Percentiles rank a stretch among this genome's conserved stretches.
Conservation (phyloP, 1,140 invertebrate species). For the Aleiodes sp. region DNA sequence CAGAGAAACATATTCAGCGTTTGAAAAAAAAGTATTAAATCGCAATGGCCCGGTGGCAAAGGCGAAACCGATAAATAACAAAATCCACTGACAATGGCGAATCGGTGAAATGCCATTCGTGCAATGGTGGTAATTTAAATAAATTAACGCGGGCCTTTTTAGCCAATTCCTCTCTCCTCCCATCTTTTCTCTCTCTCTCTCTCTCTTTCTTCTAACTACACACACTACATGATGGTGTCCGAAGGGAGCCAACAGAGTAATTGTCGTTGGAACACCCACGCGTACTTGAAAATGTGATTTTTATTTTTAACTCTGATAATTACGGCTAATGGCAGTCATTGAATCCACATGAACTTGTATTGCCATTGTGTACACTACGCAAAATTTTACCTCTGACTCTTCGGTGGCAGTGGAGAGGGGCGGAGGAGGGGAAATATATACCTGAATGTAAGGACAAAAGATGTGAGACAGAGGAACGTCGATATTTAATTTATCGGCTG, state of each 20-base stretch:
- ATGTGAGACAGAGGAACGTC: constrained; percentile 4
- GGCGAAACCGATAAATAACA: constrained; percentile 53
- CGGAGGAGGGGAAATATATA: not conserved
- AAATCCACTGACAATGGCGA: constrained; percentile 55
- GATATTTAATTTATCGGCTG: constrained; percentile 50
- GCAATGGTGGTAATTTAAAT: constrained; percentile 56
- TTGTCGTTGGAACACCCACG: constrained; percentile 51
- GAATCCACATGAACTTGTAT: constrained; percentile 40
- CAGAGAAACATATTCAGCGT: not conserved
- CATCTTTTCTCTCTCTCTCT: not conserved
- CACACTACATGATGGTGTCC: constrained; percentile 4
- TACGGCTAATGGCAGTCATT: constrained; percentile 56
- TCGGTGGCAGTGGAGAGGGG: not conserved
- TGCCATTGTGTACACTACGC: constrained; percentile 18
- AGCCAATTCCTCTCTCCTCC: constrained; percentile 9
- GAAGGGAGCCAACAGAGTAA: not conserved
- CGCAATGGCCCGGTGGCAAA: constrained; percentile 26
- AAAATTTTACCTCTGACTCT: not conserved
- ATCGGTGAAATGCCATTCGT: constrained; percentile 52
- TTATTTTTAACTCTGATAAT: constrained; percentile 42
- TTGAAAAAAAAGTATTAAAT: constrained; percentile 27
- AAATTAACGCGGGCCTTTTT: constrained; percentile 55
- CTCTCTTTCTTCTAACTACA: not conserved
- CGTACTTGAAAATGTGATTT: constrained; percentile 39
- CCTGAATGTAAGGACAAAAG: constrained; percentile 15